Base-by-base conservation (phyloP, 2,888 invertebrate genomes). In the Drosophila prostipennis region DNA sequence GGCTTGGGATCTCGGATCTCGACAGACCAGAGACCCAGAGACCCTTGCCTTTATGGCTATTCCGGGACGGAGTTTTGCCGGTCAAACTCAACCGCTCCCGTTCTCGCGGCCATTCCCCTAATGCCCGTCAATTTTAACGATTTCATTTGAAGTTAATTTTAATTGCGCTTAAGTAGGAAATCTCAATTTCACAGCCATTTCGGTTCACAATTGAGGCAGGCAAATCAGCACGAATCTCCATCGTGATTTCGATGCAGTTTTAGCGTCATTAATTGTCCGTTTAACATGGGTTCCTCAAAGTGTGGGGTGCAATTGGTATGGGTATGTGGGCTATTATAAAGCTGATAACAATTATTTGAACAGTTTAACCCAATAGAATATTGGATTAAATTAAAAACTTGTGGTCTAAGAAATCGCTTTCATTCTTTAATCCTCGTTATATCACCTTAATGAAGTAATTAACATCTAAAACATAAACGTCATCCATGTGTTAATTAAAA, bases 141-240 rank as follows among this genome's bases (percentile, higher is more conserved):
- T 70, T 63, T 72, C 70, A 73, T 77, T 85, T 68, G 75, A 78
- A 83, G 87, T 87, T 78, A 72, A 88, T 83, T 83, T 89, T 86
- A 87, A 83, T 89, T 89, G 80, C 63, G 58, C 70, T 78, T 77
- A 87, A 83, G 87, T 71, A 88, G 89, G 83, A 83, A 89, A 89
- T 83, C 83, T 88, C 79, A 80, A 89, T 83, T 83, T 87, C 80
- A 65, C 70, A 78, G 78, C 88, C 80, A 70, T 83, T 77, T 71
- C 70, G 65, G 67, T 76, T 78, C 60, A 76, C 76, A 80, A 76
- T 72, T 60, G 73, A 72, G 67, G 70, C 51, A 74, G 72, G 67
- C 72, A 77, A 75, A 79, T 79, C 82, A 75, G 80, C 77, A 68
- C 75, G 71, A 79, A 61, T 76, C 68, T 70, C 54, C 45, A 59